These are phyloP conservation scores for Peromyscus eremicus DNA, from an alignment of 2,797 vertebrate genomes.

Conservation along the genomic window DNA sequence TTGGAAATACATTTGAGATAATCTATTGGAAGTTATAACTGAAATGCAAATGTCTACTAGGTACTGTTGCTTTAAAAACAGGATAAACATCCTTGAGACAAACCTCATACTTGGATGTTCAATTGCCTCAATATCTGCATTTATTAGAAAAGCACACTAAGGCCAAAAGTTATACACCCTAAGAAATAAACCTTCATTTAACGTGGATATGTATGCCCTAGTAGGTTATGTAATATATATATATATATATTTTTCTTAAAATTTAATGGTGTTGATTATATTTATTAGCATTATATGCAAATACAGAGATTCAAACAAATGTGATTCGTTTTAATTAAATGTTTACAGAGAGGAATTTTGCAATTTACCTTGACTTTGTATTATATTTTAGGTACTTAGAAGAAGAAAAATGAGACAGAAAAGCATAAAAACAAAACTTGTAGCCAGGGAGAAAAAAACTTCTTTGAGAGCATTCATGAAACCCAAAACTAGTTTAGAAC, in stretches of 20 bases:
- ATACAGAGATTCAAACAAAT: neutral
- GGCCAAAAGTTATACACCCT: neutral
- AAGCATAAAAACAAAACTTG: neutral
- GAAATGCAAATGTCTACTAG: neutral
- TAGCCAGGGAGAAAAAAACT: neutral
- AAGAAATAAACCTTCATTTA: neutral
- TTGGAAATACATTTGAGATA: slow-evolving; percentile 31
- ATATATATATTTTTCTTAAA: neutral
- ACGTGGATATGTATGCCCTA: neutral
- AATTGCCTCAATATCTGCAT: neutral
- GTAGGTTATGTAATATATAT: neutral
- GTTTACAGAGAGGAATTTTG: neutral
- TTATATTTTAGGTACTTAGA: neutral
- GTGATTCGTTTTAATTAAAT: neutral
- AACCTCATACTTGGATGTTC: neutral
- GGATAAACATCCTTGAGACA: neutral
- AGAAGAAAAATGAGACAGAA: neutral
- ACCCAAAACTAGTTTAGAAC: neutral
- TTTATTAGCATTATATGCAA: neutral
- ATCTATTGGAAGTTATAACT: neutral
- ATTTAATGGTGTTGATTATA: neutral
- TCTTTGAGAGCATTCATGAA: neutral
- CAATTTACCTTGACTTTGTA: neutral
- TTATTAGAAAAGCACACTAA: neutral
- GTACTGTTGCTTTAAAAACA: neutral